Evolutionary conservation across 2,888 invertebrate genomes (phyloP).

Genomic region (Eustalomyia histrio): DNA sequence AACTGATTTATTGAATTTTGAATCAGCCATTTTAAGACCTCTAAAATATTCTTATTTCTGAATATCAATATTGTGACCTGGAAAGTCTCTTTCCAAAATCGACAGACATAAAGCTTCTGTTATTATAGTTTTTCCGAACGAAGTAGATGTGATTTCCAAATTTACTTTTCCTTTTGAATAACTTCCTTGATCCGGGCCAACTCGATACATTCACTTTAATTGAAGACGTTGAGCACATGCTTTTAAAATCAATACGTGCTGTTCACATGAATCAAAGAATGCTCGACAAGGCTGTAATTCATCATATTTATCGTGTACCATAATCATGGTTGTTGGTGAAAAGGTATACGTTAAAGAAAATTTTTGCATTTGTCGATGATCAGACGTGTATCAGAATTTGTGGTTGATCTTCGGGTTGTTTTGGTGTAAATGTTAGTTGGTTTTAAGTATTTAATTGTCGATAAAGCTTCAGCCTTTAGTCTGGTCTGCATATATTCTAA

Average conservation of each 20-base stretch:
- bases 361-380: constrained; percentile 1
- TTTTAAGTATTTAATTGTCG: constrained; percentile 28
- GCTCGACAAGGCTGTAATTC: constrained; percentile 36
- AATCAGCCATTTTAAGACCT: constrained; percentile 34
- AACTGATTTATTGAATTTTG: constrained; percentile 3
- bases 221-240: constrained; percentile 39
- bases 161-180: constrained; percentile 36
- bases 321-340: constrained; percentile 18
- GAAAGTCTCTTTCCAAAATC: constrained; percentile 35
- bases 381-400: neutral
- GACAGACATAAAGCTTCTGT: constrained; percentile 42
- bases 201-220: constrained; percentile 43
- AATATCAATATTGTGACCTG: constrained; percentile 12
- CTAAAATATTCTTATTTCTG: constrained; percentile 32
- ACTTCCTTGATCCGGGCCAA: constrained; percentile 13
- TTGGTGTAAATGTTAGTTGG: constrained; percentile 23
- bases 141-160: neutral
- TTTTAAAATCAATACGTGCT: constrained; percentile 51
- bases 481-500: constrained; percentile 53
- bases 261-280: constrained; percentile 46
- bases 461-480: constrained; percentile 34
- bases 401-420: neutral
- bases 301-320: constrained; percentile 2
- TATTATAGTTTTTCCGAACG: neutral
- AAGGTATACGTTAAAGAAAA: constrained; percentile 1